A percentile compares a stretch with the other conserved stretches of the same genome.
phyloP scores from a whole-genome alignment of 2,113 vertebrate species.

The Callocephalon fimbriatum region DNA sequence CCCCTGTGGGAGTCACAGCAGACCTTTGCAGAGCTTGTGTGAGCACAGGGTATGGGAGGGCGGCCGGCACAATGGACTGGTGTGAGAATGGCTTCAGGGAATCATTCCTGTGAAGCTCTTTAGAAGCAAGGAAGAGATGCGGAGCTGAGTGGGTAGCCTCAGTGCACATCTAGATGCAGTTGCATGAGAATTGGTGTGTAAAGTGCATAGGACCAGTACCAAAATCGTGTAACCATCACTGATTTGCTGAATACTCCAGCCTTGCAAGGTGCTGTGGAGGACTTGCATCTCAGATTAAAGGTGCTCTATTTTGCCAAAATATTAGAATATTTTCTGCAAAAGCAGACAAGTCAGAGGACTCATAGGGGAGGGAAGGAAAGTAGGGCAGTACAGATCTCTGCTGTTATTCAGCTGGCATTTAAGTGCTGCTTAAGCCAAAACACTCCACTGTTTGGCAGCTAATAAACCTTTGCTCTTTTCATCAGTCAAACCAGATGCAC shows the following conservation, averaged over 20 bases:
- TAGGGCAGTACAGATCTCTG: not conserved
- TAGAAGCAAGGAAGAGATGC: not conserved
- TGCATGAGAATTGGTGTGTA: not conserved
- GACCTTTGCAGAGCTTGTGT: not conserved
- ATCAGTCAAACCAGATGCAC: not conserved
- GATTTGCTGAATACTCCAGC: not conserved
- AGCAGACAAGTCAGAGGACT: not conserved
- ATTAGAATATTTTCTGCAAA: not conserved
- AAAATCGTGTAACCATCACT: not conserved
- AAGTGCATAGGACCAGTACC: not conserved
- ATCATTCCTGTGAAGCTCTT: not conserved
- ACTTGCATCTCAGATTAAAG: not conserved
- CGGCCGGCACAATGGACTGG: rapidly evolving
- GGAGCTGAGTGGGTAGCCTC: not conserved
- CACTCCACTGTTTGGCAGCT: not conserved
- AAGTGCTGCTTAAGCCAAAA: not conserved
- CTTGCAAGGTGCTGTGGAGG: not conserved
- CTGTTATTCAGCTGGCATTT: not conserved
- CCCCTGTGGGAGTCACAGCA: rapidly evolving
- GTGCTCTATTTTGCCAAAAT: not conserved
- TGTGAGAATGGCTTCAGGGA: not conserved
- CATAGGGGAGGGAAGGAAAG: not conserved
- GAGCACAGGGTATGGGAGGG: not conserved
- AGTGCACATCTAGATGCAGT: not conserved
- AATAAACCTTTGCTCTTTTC: not conserved